A percentile compares a stretch with the other conserved stretches of the same genome.
phyloP scores from a whole-genome alignment of 2,113 vertebrate genomes.

The Osmerus eperlanus region DNA sequence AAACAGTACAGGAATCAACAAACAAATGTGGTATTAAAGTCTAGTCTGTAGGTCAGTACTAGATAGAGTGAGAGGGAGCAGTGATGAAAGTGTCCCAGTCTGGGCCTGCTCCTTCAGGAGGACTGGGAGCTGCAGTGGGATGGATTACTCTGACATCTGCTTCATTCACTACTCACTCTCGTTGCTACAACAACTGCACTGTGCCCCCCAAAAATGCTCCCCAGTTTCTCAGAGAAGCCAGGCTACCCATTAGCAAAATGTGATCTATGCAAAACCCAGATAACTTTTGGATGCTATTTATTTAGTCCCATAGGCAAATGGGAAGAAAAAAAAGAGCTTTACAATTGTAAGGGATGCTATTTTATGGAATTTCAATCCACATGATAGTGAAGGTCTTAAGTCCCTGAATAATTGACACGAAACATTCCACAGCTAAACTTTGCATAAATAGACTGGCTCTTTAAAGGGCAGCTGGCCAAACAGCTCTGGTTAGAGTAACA shows the following conservation, averaged over 20 bases:
- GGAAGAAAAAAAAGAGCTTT: conserved; percentile 54
- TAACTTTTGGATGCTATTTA: conserved; percentile 75
- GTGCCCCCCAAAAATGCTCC: conserved; percentile 83
- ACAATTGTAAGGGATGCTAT: conserved; percentile 77
- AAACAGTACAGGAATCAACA: no score
- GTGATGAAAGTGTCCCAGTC: conserved; percentile 70
- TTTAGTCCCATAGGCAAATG: conserved; percentile 75
- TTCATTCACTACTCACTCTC: conserved; percentile 81
- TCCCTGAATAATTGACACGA: conserved; percentile 77
- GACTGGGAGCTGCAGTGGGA: conserved; percentile 72
- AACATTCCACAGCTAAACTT: conserved; percentile 68
- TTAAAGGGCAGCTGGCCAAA: conserved; percentile 69
- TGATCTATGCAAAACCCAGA: conserved; percentile 86
- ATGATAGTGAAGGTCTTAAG: conserved; percentile 75
- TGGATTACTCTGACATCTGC: conserved; percentile 88
- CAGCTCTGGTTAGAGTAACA: conserved; percentile 55
- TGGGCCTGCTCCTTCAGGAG: conserved; percentile 70
- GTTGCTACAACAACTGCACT: conserved; percentile 84
- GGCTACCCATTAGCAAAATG: conserved; percentile 81
- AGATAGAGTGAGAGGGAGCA: conserved; percentile 45
- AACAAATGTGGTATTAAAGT: no score
- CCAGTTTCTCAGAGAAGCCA: conserved; percentile 77
- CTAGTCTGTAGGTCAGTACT: no score
- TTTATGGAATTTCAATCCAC: conserved; percentile 81
- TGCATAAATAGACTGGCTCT: conserved; percentile 61